Evolutionary conservation across 2,888 invertebrate species (phyloP).

Genomic region (Tribolium freemani): DNA sequence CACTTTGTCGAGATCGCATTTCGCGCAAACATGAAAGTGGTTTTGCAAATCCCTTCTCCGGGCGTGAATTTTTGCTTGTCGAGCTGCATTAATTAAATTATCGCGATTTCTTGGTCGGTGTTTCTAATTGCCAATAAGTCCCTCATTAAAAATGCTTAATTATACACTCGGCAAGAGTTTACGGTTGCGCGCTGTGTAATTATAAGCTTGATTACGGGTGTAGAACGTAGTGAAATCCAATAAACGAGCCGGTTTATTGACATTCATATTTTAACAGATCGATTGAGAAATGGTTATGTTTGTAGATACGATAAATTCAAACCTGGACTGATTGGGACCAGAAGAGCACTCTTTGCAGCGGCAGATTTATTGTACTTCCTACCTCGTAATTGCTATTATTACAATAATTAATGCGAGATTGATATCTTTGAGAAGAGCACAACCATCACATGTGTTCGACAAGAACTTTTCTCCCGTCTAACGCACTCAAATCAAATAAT

Average conservation of each 20-base stretch:
- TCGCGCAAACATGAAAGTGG: background rate
- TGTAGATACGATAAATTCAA: constrained; percentile 18
- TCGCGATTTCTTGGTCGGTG: constrained; percentile 27
- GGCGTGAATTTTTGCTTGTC: background rate
- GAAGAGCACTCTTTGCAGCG: constrained; percentile 9
- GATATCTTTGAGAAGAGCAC: background rate
- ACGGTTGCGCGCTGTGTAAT: constrained; percentile 24
- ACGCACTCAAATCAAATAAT: background rate
- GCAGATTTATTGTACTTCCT: constrained; percentile 13
- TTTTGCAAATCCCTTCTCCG: background rate
- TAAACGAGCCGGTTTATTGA: constrained; percentile 30
- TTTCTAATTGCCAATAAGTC: constrained; percentile 34
- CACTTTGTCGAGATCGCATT: background rate
- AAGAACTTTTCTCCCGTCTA: background rate
- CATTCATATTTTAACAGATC: constrained; percentile 30
- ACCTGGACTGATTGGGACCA: background rate
- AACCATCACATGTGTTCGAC: constrained; percentile 6
- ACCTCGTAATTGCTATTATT: constrained; percentile 1
- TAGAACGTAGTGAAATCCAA: constrained; percentile 26
- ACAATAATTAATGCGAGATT: constrained; percentile 1
- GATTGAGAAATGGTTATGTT: constrained; percentile 17
- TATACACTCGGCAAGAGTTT: constrained; percentile 27
- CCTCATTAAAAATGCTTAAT: constrained; percentile 36
- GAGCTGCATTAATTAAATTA: constrained; percentile 26
- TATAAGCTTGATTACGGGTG: constrained; percentile 29